Conservation (phyloP, 2,888 invertebrate genomes). For the Punctoribates punctum region DNA sequence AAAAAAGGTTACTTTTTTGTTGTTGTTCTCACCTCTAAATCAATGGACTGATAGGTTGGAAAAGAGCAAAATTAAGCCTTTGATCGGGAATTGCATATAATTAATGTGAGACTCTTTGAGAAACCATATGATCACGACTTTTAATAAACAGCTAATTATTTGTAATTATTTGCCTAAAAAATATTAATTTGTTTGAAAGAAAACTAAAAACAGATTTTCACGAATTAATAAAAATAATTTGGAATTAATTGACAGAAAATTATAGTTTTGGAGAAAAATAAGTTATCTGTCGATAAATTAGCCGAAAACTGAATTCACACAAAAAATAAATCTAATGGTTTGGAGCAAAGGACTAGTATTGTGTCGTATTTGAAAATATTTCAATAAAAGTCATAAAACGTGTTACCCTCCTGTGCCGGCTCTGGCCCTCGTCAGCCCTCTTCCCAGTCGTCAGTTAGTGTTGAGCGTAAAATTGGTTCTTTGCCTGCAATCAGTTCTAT, state of each 20-base stretch:
- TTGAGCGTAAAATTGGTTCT: slow-evolving; percentile 22
- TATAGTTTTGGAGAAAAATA: neutral
- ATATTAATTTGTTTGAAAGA: neutral
- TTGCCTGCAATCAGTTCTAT: neutral
- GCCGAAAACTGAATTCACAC: neutral
- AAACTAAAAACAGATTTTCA: neutral
- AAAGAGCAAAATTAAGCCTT: neutral
- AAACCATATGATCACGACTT: neutral
- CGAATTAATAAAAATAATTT: neutral
- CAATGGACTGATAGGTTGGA: neutral
- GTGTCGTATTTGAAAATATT: neutral
- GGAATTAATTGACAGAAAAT: neutral
- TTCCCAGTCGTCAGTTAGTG: slow-evolving; percentile 1
- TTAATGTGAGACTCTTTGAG: neutral
- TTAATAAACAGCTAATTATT: neutral
- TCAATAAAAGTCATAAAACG: slow-evolving; percentile 34
- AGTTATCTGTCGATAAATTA: neutral
- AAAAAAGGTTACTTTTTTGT: no score
- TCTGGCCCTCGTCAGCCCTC: no score
- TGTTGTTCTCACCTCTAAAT: no score
- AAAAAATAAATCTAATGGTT: neutral
- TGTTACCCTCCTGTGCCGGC: slow-evolving; percentile 1
- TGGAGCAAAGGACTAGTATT: no score
- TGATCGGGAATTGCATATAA: neutral
- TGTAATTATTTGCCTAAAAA: no score